Percentiles rank a stretch among this genome's conserved stretches.
Evolutionary conservation across 2,113 vertebrate genomes (phyloP).

Genomic region (Casuarius casuarius): DNA sequence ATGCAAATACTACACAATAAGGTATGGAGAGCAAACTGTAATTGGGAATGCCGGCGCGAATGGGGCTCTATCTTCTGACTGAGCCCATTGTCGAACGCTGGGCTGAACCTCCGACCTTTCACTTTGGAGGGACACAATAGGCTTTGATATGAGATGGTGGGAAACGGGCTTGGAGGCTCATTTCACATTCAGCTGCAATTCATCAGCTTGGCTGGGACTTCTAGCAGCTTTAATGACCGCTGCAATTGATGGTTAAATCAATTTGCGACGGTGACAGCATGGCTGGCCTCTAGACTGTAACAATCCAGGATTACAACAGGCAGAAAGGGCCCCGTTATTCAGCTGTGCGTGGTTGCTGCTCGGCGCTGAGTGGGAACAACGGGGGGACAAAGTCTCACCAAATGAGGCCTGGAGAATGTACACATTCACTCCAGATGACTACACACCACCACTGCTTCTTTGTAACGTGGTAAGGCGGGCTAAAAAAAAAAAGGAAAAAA

Average conservation of each 20-base stretch:
- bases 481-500: neutral
- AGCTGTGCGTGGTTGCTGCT: constrained; percentile 77
- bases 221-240: constrained; percentile 86
- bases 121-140: constrained; percentile 92
- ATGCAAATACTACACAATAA: constrained; percentile 84
- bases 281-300: constrained; percentile 89
- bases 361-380: constrained; percentile 75
- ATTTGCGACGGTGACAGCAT: constrained; percentile 94
- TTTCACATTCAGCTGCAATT: constrained; percentile 88
- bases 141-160: constrained; percentile 93
- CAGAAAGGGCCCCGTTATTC: constrained; percentile 82
- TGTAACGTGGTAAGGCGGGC: neutral
- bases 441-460: constrained; percentile 67
- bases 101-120: constrained; percentile 88
- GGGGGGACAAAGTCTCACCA: constrained; percentile 77
- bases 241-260: constrained; percentile 96
- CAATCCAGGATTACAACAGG: constrained; percentile 88
- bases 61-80: constrained; percentile 80
- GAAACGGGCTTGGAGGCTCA: constrained; percentile 86
- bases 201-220: constrained; percentile 85
- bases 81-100: constrained; percentile 86
- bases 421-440: constrained; percentile 74
- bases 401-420: constrained; percentile 73
- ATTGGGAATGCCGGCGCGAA: constrained; percentile 79
- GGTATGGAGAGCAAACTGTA: constrained; percentile 82